These are phyloP conservation scores for Perca flavescens DNA, from an alignment of 2,113 vertebrate species.

Conservation along the genomic window DNA sequence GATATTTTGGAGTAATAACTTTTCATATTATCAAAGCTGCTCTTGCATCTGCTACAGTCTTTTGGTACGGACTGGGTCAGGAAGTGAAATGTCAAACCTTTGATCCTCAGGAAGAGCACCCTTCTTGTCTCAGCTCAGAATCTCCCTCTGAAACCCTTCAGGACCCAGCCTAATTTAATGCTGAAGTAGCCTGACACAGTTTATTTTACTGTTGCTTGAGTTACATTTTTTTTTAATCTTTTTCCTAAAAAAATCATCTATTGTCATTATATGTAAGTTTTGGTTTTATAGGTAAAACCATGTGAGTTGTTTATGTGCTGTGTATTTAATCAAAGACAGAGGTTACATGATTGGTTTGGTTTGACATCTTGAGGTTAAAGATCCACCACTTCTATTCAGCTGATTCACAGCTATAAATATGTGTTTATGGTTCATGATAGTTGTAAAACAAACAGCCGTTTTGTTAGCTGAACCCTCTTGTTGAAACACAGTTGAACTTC, in stretches of 20 bases:
- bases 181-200: too few relatives aligned
- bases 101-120: background rate
- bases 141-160: background rate
- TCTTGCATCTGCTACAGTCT: background rate
- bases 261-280: too few relatives aligned
- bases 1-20: background rate
- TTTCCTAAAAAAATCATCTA: background rate
- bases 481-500: conserved; percentile 42
- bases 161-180: background rate
- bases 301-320: too few relatives aligned
- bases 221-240: too few relatives aligned
- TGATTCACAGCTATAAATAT: conserved; percentile 63
- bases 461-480: conserved; percentile 5
- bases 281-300: too few relatives aligned
- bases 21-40: background rate
- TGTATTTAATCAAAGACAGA: conserved; percentile 34
- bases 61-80: background rate
- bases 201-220: too few relatives aligned
- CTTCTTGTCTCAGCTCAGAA: background rate
- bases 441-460: conserved; percentile 48
- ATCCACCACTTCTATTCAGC: conserved; percentile 48
- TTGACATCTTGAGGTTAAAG: conserved; percentile 62
- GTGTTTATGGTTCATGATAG: conserved; percentile 60
- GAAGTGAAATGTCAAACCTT: conserved; percentile 12
- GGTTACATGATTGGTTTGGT: conserved; percentile 24